These are phyloP conservation scores for Geococcyx californianus DNA, from an alignment of 2,113 vertebrate species.

Conservation along the genomic window DNA sequence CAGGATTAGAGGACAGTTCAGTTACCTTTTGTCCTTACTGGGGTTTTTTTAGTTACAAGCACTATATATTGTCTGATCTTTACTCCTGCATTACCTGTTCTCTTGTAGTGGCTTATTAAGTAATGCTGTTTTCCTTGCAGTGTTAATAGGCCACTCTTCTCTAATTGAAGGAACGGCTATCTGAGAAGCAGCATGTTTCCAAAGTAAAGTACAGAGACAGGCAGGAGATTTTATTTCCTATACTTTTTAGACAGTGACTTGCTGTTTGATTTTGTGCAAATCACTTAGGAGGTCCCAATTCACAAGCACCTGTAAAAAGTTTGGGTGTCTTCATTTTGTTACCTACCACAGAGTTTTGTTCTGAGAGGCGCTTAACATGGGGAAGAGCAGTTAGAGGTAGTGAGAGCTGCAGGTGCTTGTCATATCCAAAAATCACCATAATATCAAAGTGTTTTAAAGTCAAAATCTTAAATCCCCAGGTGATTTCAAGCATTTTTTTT, in stretches of 20 bases:
- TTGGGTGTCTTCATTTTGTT: background rate
- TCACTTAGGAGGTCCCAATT: background rate
- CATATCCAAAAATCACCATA: background rate
- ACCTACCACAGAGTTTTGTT: background rate
- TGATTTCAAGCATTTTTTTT: background rate
- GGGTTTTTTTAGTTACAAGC: background rate
- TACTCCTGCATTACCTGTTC: background rate
- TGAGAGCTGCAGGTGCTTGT: background rate
- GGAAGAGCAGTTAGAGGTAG: background rate
- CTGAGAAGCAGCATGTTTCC: background rate
- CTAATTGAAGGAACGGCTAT: background rate
- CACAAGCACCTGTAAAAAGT: background rate
- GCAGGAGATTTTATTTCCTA: background rate
- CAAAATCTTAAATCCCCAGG: background rate
- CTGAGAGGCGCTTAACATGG: background rate
- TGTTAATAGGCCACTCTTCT: background rate
- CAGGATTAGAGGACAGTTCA: background rate
- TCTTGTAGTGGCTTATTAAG: background rate
- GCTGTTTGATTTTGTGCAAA: slow-evolving; percentile 1
- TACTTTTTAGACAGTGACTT: background rate
- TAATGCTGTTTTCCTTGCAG: background rate
- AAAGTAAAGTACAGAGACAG: background rate
- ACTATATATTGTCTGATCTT: background rate
- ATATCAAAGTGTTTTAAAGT: background rate
- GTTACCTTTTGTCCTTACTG: background rate